These are phyloP conservation scores for Leptinotarsa haldemani DNA, from an alignment of 2,888 invertebrate species.

Conservation along the genomic window DNA sequence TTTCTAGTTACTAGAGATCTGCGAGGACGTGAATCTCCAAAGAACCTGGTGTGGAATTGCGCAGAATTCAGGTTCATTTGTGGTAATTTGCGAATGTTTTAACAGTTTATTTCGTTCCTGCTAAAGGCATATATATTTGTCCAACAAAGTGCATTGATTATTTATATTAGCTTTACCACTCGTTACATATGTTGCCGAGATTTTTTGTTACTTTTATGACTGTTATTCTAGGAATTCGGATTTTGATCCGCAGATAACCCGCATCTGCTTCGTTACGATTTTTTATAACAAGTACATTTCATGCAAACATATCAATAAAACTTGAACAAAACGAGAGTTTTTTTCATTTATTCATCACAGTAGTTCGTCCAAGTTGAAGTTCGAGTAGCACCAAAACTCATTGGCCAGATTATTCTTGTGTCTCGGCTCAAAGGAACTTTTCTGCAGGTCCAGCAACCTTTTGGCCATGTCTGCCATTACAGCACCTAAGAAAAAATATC, in stretches of 20 bases:
- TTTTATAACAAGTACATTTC: slow-evolving; percentile 49
- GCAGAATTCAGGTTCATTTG: not conserved
- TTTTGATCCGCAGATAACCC: not conserved
- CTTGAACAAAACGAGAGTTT: slow-evolving; percentile 23
- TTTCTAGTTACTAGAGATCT: slow-evolving; percentile 21
- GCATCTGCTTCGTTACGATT: slow-evolving; percentile 26
- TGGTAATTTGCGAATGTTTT: too few species aligned
- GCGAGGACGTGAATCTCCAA: not conserved
- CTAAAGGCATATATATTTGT: not conserved
- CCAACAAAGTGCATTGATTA: not conserved
- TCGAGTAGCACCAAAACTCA: slow-evolving; percentile 91
- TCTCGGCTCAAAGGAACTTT: slow-evolving; percentile 79
- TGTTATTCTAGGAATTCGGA: slow-evolving; percentile 16
- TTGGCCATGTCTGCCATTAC: slow-evolving; percentile 80
- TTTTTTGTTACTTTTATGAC: slow-evolving; percentile 12
- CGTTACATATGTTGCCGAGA: slow-evolving; percentile 11
- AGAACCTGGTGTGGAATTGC: not conserved
- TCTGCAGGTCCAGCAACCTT: slow-evolving; percentile 73
- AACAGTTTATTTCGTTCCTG: not conserved
- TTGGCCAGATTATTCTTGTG: slow-evolving; percentile 93
- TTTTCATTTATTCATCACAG: slow-evolving; percentile 39
- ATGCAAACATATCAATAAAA: slow-evolving; percentile 57
- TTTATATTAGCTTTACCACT: slow-evolving; percentile 14
- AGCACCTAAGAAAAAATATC: slow-evolving; percentile 69
- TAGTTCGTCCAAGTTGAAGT: slow-evolving; percentile 78